phyloP scores from a whole-genome alignment of 1,140 invertebrate species.

The Chironomus striatipennis region DNA sequence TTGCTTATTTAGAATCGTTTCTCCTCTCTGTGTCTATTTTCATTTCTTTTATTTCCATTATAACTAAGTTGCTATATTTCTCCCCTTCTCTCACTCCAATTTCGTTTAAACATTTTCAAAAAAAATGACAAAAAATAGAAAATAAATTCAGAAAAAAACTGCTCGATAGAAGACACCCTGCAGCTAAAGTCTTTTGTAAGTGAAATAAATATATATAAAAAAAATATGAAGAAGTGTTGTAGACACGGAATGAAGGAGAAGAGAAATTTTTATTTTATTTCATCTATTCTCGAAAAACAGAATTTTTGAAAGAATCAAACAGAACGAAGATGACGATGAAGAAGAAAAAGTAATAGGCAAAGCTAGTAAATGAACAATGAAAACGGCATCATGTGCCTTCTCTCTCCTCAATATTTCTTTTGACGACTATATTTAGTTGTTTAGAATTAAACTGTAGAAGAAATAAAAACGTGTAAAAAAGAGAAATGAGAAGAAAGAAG shows the following conservation, averaged over 20 bases:
- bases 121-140: conserved; percentile 15
- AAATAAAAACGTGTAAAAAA: not conserved
- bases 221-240: not conserved
- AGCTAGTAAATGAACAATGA: not conserved
- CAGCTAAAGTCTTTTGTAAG: not conserved
- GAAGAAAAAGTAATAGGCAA: not conserved
- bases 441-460: not conserved
- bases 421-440: conserved; percentile 13
- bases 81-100: too few relatives aligned
- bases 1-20: not conserved
- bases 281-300: not conserved
- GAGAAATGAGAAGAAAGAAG: not conserved
- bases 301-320: too few relatives aligned
- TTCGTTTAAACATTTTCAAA: not conserved
- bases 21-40: not conserved
- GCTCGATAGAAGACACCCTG: conserved; percentile 5
- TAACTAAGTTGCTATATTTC: not conserved
- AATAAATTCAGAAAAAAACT: not conserved
- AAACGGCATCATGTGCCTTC: conserved; percentile 11
- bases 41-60: not conserved
- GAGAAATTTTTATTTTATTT: not conserved
- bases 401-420: not conserved
- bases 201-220: too few relatives aligned
- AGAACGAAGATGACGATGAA: not conserved
- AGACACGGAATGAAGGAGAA: not conserved